A percentile compares a stretch with the other conserved stretches of the same genome.
phyloP scores from a whole-genome alignment of 1,140 invertebrate genomes.

The Rhagoletis zephyria region DNA sequence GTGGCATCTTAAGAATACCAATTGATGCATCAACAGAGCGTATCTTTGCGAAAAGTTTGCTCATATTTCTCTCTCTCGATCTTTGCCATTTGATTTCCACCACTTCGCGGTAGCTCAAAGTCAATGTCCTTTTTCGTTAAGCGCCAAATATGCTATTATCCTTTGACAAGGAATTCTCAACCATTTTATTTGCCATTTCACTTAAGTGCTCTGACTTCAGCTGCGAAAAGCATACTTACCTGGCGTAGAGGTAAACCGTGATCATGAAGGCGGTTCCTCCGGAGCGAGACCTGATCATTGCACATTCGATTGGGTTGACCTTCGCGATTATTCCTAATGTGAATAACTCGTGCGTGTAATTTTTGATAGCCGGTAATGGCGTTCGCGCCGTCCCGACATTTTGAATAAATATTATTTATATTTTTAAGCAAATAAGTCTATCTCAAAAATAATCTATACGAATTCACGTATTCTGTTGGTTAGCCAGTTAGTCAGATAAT shows the following conservation, averaged over 20 bases:
- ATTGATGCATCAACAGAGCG: too few species aligned
- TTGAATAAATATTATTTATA: too few species aligned
- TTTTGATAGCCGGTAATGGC: conserved; percentile 57
- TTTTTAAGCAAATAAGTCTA: too few species aligned
- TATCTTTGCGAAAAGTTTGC: too few species aligned
- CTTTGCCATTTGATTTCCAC: neutral
- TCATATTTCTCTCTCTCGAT: too few species aligned
- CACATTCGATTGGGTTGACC: conserved; percentile 65
- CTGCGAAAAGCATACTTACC: conserved; percentile 72
- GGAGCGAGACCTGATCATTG: conserved; percentile 74
- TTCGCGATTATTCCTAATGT: conserved; percentile 58
- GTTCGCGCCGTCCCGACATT: conserved; percentile 58
- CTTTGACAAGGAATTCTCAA: neutral
- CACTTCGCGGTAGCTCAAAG: neutral
- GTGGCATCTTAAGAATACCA: too few species aligned
- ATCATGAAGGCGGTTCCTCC: conserved; percentile 59
- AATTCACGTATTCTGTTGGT: too few species aligned
- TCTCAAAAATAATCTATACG: too few species aligned
- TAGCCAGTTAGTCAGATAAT: too few species aligned
- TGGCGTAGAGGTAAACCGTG: conserved; percentile 72
- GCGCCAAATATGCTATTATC: neutral
- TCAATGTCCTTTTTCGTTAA: neutral
- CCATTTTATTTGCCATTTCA: neutral
- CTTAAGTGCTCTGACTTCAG: neutral
- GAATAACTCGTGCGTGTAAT: conserved; percentile 58